phyloP scores from a whole-genome alignment of 1,140 invertebrate genomes.

The Apis cerana region DNA sequence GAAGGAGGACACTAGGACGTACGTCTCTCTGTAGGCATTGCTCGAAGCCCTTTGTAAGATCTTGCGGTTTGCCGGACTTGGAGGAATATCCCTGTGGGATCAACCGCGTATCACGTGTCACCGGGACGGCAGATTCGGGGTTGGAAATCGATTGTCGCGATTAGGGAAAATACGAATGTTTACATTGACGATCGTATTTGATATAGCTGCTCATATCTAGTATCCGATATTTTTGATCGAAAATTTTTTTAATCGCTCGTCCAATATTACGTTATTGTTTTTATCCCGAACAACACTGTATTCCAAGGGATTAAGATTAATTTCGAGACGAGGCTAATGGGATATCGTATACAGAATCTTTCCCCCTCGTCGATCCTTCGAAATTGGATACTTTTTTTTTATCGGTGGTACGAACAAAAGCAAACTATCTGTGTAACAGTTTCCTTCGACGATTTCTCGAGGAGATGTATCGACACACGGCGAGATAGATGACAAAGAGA shows the following conservation, averaged over 20 bases:
- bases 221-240: no score
- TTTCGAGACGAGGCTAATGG: neutral
- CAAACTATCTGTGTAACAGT: conserved; percentile 32
- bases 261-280: no score
- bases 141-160: conserved; percentile 38
- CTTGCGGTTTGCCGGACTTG: conserved; percentile 37
- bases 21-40: conserved; percentile 17
- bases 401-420: conserved; percentile 21
- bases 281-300: no score
- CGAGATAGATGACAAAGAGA: conserved; percentile 54
- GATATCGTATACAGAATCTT: neutral
- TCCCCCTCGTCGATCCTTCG: neutral
- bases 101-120: conserved; percentile 47
- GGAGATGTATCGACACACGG: conserved; percentile 33
- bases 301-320: neutral
- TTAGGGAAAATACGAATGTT: neutral
- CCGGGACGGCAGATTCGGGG: conserved; percentile 26
- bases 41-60: conserved; percentile 34
- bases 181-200: no score
- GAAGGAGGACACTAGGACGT: neutral
- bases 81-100: conserved; percentile 54
- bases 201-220: no score
- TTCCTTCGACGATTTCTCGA: conserved; percentile 24
- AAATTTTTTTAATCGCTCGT: no score
- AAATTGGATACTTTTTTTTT: conserved; percentile 40